Percentiles rank a stretch among this genome's conserved stretches.
Conservation (phyloP, 2,888 invertebrate species). For the Corythucha ciliata region DNA sequence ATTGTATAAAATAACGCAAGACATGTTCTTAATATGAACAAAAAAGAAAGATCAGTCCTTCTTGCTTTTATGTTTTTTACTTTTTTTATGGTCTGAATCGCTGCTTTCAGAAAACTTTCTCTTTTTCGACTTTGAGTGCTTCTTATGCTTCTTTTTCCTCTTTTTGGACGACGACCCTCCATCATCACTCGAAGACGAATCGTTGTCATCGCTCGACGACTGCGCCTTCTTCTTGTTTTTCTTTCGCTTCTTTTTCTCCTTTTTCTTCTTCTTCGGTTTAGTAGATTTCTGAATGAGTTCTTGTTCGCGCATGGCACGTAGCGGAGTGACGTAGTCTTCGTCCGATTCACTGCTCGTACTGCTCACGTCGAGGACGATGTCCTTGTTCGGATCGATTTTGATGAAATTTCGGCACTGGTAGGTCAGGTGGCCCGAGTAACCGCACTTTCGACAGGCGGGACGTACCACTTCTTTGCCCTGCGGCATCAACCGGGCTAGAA, state of each 20-base stretch:
- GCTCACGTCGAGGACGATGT: constrained; percentile 84
- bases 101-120: constrained; percentile 10
- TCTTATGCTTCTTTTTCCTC: constrained; percentile 36
- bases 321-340: constrained; percentile 69
- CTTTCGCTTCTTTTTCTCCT: constrained; percentile 48
- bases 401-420: constrained; percentile 94
- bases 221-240: constrained; percentile 40
- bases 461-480: constrained; percentile 65
- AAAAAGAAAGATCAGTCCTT: too few species aligned
- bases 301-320: constrained; percentile 67
- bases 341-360: constrained; percentile 88
- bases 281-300: constrained; percentile 63
- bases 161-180: constrained; percentile 36
- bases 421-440: constrained; percentile 91
- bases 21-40: too few species aligned
- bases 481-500: constrained; percentile 46
- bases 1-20: too few species aligned
- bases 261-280: constrained; percentile 47
- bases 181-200: constrained; percentile 37
- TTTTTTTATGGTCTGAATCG: constrained; percentile 27
- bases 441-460: constrained; percentile 89
- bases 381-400: constrained; percentile 83
- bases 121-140: constrained; percentile 29
- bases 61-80: constrained; percentile 28
- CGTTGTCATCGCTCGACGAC: constrained; percentile 35